Base-by-base conservation (phyloP, 1,140 invertebrate genomes). In the Chelonus insularis region DNA sequence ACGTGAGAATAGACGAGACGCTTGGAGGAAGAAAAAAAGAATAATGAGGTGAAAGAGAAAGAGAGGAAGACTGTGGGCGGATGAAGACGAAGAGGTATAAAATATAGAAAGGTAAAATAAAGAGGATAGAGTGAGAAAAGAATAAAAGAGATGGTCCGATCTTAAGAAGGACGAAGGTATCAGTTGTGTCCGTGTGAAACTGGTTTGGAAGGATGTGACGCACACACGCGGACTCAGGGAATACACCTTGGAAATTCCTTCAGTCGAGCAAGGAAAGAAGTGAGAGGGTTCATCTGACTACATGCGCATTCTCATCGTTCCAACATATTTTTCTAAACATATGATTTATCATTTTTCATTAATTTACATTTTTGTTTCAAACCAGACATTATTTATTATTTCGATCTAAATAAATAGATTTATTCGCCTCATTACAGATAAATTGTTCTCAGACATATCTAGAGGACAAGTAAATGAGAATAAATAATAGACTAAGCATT, bases 171-270 rank as follows among this genome's bases (percentile, higher is more conserved):
- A 65, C 50, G 61, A 65, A 45, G 65, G 69, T 55, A 70, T 71
- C 68, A 60, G 9, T 14, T 37, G 62, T 64, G 70, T 75, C 70
- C 74, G 67, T 71, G 73, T 72, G 68, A 77, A 77, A 78, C 75
- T 76, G 77, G 75, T 79, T 79, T 79, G 65, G 66, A 72, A 79
- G 74, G 75, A 76, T 76, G 71, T 76, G 70, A 73, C 72, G 68
- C 64, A 66, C 58, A 61, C 63, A 63, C 60, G 50, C 59, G 60
- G 57, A 68, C 63, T 63, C 18, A n/a, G 52, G 32, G 34, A 50
- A 59, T 70, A 65, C 66, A 70, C 72, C 74, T 76, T 76, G 68
- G 72, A 74, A 73, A 74, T 76, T 73, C 63, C 64, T 66, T 43
- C 50, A 39, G 43, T 20, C 51, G 43, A 59, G 20, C 52, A 62